Base-by-base conservation (phyloP, 2,797 vertebrate genomes). In the Lycodopsis pacificus region DNA sequence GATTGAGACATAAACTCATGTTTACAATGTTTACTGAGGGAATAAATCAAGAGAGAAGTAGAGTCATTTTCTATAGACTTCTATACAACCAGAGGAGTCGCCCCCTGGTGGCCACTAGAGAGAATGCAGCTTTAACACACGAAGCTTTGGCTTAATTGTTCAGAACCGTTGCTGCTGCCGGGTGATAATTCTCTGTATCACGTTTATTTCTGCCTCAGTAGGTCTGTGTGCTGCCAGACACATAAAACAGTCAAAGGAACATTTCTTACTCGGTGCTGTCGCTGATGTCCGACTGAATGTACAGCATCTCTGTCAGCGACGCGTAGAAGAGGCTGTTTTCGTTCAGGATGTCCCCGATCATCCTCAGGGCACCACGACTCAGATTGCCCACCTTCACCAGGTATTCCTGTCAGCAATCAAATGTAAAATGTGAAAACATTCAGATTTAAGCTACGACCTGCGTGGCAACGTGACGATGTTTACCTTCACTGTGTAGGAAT, bases 301-400 rank as follows among this genome's bases (percentile, higher is more conserved):
- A 95, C 32, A 97, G 79, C 74, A 91, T 96, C 86, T 97, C 96
- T 0, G 88, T 79, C 51, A 97, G 91, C 0, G 95, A 94, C 0
- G 88, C 94, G 82, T 96, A 95, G 84, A 95, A 96, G 77, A 97
- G 95, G 80, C 96, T 93, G 71, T 96, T 96, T 80, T 96, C 91
- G 74, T 96, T 95, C 85, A 97, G 91, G 65, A 97, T 87, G 80
- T 97, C 96, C 19, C 96, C 96, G 17, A 97, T 93, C 92, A 97
- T 96, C 81, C 88, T 93, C 83, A 94, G 36, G 4, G 96, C 96
- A 0, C 94, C 93, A 4, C 81, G 91, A 65, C 96, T 97, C 87
- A 97, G 85, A 83, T 95, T 95, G 2, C 90, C 96, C 79, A 96
- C 96, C 42, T 94, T 92, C 44, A 96, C 87, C 86, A 96, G 89